Percentiles rank a stretch among this genome's conserved stretches.
These are phyloP conservation scores for Cyprinodon brontotheroides DNA, from an alignment of 2,113 vertebrate species.

Conservation along the genomic window DNA sequence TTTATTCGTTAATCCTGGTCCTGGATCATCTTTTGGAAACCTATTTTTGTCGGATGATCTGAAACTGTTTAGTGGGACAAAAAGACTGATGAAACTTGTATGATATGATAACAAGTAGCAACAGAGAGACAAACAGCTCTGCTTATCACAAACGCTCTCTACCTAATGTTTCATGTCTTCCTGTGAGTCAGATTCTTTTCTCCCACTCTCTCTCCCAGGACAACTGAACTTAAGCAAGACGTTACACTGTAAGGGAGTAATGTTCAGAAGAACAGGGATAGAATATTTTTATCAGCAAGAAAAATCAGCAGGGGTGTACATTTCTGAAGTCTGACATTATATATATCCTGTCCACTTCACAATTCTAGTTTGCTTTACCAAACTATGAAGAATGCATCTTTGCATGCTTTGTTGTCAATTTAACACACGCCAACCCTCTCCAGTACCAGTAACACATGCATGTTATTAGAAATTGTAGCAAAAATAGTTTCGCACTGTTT, in stretches of 20 bases:
- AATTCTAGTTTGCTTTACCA: background rate
- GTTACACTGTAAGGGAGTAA: background rate
- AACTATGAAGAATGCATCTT: background rate
- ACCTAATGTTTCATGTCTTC: background rate
- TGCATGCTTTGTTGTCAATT: background rate
- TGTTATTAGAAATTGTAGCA: conserved; percentile 31
- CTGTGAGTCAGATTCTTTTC: background rate
- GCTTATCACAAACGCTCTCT: background rate
- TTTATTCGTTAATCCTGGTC: background rate
- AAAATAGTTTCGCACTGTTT: conserved; percentile 30
- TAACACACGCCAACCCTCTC: background rate
- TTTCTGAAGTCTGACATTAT: background rate
- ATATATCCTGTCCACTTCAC: background rate
- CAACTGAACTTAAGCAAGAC: background rate
- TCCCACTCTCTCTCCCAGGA: background rate
- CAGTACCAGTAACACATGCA: conserved; percentile 28
- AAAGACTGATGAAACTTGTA: too few species aligned
- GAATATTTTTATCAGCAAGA: background rate
- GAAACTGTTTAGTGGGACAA: too few species aligned
- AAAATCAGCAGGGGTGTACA: background rate
- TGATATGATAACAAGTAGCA: too few species aligned
- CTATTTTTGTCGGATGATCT: background rate
- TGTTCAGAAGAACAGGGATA: background rate
- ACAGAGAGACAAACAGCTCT: background rate
- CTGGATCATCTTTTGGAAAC: background rate